Evolutionary conservation across 2,797 vertebrate genomes (phyloP).

Genomic region (Lophius americanus): DNA sequence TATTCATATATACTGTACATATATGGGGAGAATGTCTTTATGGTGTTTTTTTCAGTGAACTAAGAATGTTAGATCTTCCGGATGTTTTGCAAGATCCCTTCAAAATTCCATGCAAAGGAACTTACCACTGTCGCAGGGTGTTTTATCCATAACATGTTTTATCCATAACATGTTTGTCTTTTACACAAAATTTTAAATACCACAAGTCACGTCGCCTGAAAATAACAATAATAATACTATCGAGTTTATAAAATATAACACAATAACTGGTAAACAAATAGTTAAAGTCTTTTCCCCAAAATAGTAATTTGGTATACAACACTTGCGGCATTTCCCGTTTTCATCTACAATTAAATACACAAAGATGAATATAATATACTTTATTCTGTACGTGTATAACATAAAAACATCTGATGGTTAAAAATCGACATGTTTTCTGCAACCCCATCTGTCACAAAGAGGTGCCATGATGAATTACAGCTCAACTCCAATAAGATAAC

Average conservation of each 20-base stretch:
- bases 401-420: conserved; percentile 13
- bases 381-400: no score
- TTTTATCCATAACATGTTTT: neutral
- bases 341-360: neutral
- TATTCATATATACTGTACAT: no score
- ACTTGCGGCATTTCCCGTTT: neutral
- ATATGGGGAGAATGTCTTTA: no score
- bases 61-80: no score
- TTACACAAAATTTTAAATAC: neutral
- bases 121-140: neutral
- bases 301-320: neutral
- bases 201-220: neutral
- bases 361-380: neutral
- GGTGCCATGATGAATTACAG: conserved; percentile 34
- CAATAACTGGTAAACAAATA: no score
- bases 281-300: neutral
- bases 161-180: neutral
- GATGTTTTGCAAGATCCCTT: no score
- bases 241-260: no score
- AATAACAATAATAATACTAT: neutral
- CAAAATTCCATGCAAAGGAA: neutral
- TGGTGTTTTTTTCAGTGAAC: no score
- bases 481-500: neutral
- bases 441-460: conserved; percentile 35
- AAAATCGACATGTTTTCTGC: conserved; percentile 32